phyloP scores from a whole-genome alignment of 2,113 vertebrate species.

The Xenopus tropicalis region DNA sequence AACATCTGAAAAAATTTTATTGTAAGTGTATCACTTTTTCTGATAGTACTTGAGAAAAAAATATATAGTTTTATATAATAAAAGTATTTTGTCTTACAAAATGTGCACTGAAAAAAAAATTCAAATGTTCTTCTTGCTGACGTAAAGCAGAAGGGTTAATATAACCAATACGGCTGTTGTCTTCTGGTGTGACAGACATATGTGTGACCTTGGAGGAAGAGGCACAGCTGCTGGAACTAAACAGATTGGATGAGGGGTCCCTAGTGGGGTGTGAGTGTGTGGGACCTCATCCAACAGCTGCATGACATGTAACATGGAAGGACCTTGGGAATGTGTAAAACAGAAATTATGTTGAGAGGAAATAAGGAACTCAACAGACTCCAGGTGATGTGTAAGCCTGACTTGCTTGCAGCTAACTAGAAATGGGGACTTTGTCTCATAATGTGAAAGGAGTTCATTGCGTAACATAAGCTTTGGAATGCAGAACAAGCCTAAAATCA shows the following conservation, averaged over 20 bases:
- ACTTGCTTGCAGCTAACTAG: neutral
- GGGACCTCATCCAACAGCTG: constrained; percentile 34
- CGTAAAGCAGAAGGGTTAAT: constrained; percentile 15
- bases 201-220: constrained; percentile 28
- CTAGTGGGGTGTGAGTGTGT: constrained; percentile 26
- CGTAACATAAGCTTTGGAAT: no score
- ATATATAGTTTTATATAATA: no score
- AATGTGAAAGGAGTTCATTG: no score
- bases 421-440: neutral
- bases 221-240: constrained; percentile 33
- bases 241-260: constrained; percentile 32
- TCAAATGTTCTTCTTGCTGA: no score
- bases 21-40: no score
- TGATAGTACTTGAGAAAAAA: no score
- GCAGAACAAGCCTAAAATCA: no score
- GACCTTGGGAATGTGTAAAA: constrained; percentile 23
- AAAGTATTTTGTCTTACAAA: no score
- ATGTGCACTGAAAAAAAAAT: no score
- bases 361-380: constrained; percentile 2
- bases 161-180: constrained; percentile 16
- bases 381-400: neutral
- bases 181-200: constrained; percentile 26
- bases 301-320: constrained; percentile 15
- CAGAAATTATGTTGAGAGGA: constrained; percentile 10
- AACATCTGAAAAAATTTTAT: no score